These are phyloP conservation scores for Diadumene lineata DNA, from an alignment of 92 coral and sea anemone genomes.

Conservation along the genomic window DNA sequence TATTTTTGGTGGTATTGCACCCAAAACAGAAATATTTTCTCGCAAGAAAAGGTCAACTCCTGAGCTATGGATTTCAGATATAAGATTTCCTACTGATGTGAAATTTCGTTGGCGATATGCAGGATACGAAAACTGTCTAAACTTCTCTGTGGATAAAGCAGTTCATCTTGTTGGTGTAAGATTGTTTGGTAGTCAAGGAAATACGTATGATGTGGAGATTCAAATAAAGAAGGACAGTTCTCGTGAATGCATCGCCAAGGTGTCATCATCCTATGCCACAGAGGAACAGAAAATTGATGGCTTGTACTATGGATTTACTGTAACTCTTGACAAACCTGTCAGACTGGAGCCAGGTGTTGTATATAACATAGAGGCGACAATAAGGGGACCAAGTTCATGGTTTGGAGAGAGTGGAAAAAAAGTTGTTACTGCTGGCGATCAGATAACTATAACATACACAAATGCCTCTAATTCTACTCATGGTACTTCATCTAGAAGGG, in stretches of 20 bases:
- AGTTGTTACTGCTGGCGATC: slow-evolving; percentile 1
- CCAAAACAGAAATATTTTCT: neutral
- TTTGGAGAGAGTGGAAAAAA: slow-evolving; percentile 1
- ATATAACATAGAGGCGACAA: slow-evolving; percentile 10
- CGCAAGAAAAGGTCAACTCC: neutral
- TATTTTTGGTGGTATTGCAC: neutral
- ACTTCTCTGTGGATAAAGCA: neutral
- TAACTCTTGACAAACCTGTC: slow-evolving; percentile 1
- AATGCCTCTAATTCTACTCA: neutral
- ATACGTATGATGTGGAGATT: neutral
- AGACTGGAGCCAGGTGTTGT: slow-evolving; percentile 14
- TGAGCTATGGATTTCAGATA: neutral
- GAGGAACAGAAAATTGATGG: neutral
- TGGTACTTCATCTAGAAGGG: neutral
- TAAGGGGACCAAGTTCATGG: neutral
- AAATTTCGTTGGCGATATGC: no score
- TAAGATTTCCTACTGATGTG: neutral
- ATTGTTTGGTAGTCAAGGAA: neutral
- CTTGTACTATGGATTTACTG: slow-evolving; percentile 15
- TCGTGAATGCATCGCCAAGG: neutral
- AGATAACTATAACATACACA: slow-evolving; percentile 10
- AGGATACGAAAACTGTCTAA: no score
- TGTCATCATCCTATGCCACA: slow-evolving; percentile 2
- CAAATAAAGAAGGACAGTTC: neutral
- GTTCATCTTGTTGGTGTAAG: neutral